phyloP scores from a whole-genome alignment of 2,797 vertebrate genomes.

The Masticophis lateralis region DNA sequence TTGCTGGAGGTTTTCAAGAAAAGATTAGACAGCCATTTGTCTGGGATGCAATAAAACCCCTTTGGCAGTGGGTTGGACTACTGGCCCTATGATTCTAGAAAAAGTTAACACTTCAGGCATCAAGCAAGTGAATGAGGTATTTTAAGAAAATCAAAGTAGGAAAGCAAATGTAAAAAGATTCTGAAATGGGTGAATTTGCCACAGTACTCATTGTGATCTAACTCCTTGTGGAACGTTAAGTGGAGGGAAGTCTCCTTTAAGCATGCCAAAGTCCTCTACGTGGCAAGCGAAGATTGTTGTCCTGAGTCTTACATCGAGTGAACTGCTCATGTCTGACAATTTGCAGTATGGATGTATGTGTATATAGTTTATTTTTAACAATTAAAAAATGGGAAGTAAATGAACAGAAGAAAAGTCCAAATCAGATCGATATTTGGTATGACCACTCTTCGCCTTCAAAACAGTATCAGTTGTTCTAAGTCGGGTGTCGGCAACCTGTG shows the following conservation, averaged over 20 bases:
- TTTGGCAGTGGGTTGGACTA: neutral
- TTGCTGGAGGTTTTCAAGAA: neutral
- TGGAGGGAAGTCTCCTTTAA: neutral
- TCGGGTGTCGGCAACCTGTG: too few species aligned
- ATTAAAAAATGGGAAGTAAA: neutral
- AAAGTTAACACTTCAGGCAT: neutral
- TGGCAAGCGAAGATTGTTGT: neutral
- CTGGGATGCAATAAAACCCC: too few species aligned
- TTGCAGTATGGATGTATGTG: neutral
- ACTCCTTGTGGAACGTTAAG: neutral
- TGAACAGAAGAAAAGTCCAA: neutral
- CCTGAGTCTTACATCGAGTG: neutral
- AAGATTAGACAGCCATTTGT: neutral
- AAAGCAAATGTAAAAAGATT: neutral
- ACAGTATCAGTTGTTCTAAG: neutral
- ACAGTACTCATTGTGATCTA: neutral
- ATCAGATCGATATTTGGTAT: neutral
- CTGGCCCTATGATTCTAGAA: neutral
- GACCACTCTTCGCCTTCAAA: neutral
- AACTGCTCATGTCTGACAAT: neutral
- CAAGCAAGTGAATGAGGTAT: neutral
- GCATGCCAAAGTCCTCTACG: neutral
- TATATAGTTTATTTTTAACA: neutral
- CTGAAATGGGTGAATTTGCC: neutral
- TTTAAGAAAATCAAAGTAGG: neutral